Base-by-base conservation (phyloP, 2,113 vertebrate genomes). In the Odontophorus gujanensis region DNA sequence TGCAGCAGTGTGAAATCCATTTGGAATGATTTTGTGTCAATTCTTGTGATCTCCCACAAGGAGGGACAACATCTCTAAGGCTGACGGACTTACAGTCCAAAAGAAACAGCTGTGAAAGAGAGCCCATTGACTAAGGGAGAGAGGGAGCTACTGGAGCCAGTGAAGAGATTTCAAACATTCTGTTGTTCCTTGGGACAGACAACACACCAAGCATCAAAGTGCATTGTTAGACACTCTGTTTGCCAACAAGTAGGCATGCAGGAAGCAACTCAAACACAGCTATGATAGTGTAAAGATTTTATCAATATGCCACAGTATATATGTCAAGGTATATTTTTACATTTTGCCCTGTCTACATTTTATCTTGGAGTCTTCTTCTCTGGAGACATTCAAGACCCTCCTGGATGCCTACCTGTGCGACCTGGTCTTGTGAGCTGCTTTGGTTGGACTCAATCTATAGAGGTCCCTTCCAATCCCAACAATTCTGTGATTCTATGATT, bases 31-130 rank as follows among this genome's bases (percentile, higher is more conserved):
- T 78, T 76, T 73, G n/a, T 40, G 42, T 40, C 79, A 53, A 58
- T 74, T 90, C 62, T 78, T 90, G 21, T 36, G 40, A 58, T 55
- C 58, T 81, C 77, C 84, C 92, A 96, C 82, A 84, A 61, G 32
- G 47, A 68, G 21, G 12, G 65, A 77, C 9, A 40, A 40, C 34
- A n/a, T 21, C 26, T 10, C 78, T 86, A n/a, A 68, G 21, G 36
- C 66, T 55, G 32, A 17, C 18, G 85, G 71, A 53, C 69, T 85
- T 53, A 85, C 47, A 85, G 34, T 11, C 87, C 61, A 84, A 78
- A 47, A 86, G 34, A 66, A 89, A 90, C 30, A 71, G 42, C 0
- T 83, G 58, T 43, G n/a, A 84, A 71, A 11, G 30, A 43, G 7
- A 75, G 8, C 32, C 25, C 65, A 57, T 7, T 34, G 21, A 81